Conservation (phyloP, 2,113 vertebrate species). For the Neoarius graeffei region DNA sequence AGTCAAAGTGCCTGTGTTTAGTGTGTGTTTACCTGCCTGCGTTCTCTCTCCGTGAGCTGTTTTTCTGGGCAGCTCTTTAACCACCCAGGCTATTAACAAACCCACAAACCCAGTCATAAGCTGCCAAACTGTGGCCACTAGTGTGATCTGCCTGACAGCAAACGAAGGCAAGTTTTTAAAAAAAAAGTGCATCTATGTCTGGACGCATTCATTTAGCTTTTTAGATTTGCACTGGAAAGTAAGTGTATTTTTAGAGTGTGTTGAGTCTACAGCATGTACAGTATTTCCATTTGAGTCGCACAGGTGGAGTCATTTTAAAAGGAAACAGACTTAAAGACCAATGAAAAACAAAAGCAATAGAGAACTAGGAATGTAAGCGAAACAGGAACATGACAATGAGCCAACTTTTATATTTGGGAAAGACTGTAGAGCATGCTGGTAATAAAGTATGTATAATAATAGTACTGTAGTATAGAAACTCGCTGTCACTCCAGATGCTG, state of each 20-base stretch:
- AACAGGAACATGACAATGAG: constrained; percentile 23
- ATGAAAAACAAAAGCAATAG: constrained; percentile 19
- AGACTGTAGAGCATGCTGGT: not conserved
- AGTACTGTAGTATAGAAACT: not conserved
- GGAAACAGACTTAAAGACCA: constrained; percentile 7
- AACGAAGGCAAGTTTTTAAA: constrained; percentile 41
- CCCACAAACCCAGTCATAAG: constrained; percentile 39
- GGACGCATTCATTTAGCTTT: constrained; percentile 28
- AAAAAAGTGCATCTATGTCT: constrained; percentile 42
- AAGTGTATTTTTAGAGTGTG: constrained; percentile 52
- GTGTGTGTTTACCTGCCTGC: constrained; percentile 50
- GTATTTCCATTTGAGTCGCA: constrained; percentile 41
- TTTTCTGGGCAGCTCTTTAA: constrained; percentile 65
- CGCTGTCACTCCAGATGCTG: constrained; percentile 77
- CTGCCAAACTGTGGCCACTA: constrained; percentile 42
- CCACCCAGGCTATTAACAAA: constrained; percentile 48
- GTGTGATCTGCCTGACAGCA: constrained; percentile 49
- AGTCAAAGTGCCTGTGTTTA: constrained; percentile 49
- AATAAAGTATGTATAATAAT: not conserved
- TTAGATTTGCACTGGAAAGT: constrained; percentile 37
- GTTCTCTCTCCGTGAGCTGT: constrained; percentile 58
- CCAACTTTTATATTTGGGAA: constrained; percentile 55
- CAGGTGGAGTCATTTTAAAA: constrained; percentile 42
- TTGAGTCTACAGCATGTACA: constrained; percentile 49
- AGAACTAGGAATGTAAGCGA: not conserved